Conservation (phyloP, 2,113 vertebrate genomes). For the Grammomys surdaster region DNA sequence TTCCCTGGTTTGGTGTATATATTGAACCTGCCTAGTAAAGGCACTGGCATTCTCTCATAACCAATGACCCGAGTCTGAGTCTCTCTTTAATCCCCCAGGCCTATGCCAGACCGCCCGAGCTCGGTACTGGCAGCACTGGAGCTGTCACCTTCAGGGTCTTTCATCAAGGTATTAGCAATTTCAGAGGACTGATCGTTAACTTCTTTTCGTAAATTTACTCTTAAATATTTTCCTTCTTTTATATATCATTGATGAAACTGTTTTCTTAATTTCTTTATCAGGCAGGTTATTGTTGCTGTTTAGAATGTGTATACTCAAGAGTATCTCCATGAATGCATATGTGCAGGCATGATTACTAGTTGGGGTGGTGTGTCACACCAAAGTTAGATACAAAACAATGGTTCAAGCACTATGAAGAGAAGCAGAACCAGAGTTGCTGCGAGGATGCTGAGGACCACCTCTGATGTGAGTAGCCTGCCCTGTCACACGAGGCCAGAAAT, state of each 20-base stretch:
- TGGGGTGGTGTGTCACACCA: too few relatives aligned
- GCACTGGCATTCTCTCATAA: too few relatives aligned
- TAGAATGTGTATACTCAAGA: background rate
- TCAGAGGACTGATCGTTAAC: too few relatives aligned
- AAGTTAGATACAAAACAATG: too few relatives aligned
- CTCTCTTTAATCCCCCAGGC: too few relatives aligned
- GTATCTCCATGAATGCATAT: background rate
- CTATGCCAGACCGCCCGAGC: too few relatives aligned
- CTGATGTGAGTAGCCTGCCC: background rate
- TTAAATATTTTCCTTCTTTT: background rate
- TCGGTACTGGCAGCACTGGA: too few relatives aligned
- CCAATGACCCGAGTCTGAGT: too few relatives aligned
- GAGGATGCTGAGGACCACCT: background rate
- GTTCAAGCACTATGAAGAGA: background rate
- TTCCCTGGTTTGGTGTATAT: too few relatives aligned
- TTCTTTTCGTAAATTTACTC: background rate
- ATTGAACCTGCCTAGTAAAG: too few relatives aligned
- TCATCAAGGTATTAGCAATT: background rate
- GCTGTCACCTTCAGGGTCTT: too few relatives aligned
- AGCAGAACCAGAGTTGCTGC: background rate
- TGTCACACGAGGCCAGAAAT: background rate
- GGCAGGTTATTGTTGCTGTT: background rate
- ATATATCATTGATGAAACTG: background rate
- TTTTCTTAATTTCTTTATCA: background rate
- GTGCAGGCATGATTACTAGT: background rate